Evolutionary conservation across 2,888 invertebrate species (phyloP).

Genomic region (Andrena flavipes): DNA sequence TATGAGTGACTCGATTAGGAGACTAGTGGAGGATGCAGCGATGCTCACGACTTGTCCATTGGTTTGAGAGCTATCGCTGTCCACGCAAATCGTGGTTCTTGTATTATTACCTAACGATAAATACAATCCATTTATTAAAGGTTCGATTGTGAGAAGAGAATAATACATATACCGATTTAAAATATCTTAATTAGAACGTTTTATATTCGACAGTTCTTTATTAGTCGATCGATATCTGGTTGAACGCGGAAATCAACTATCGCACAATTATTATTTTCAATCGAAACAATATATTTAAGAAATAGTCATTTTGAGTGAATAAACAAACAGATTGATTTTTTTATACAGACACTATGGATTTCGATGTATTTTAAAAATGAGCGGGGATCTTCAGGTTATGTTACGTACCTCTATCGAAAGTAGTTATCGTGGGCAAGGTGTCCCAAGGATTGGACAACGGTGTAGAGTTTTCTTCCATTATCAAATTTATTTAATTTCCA

Average conservation of each 20-base stretch:
- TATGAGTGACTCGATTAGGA: slow-evolving; percentile 90
- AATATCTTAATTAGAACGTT: too few relatives aligned
- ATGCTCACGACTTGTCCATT: slow-evolving; percentile 73
- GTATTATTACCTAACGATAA: slow-evolving; percentile 64
- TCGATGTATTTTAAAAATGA: slow-evolving; percentile 27
- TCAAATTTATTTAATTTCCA: neutral
- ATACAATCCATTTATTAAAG: neutral
- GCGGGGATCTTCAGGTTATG: slow-evolving; percentile 33
- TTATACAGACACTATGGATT: neutral
- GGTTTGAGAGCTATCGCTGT: slow-evolving; percentile 29
- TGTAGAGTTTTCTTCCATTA: slow-evolving; percentile 54
- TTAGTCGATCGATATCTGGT: too few relatives aligned
- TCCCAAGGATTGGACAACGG: slow-evolving; percentile 73
- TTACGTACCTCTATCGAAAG: slow-evolving; percentile 81
- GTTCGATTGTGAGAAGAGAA: too few relatives aligned
- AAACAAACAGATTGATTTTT: neutral
- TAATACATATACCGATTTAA: neutral
- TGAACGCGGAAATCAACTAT: neutral
- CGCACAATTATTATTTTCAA: neutral
- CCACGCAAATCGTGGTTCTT: slow-evolving; percentile 48
- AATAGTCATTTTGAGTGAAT: neutral
- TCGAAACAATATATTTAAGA: neutral
- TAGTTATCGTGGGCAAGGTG: slow-evolving; percentile 79
- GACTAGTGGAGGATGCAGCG: slow-evolving; percentile 88
- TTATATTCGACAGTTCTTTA: too few relatives aligned